Evolutionary conservation across 2,797 vertebrate species (phyloP).

Genomic region (Miichthys miiuy): DNA sequence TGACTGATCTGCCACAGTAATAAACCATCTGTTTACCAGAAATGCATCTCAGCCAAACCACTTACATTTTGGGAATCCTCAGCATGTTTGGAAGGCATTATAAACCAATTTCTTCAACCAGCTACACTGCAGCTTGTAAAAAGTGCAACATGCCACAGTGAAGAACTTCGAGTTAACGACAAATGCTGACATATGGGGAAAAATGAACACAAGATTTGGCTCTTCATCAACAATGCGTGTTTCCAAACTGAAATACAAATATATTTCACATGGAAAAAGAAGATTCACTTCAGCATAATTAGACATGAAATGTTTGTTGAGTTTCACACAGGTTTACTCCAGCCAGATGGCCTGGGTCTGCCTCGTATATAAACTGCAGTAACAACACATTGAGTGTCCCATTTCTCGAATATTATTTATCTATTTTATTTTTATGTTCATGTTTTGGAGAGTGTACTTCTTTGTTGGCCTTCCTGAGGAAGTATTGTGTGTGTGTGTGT

Average conservation of each 20-base stretch:
- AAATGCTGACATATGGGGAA: neutral
- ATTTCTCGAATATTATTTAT: too few species aligned
- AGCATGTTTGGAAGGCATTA: conserved; percentile 21
- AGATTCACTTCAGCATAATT: neutral
- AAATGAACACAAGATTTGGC: neutral
- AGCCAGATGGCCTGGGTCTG: neutral
- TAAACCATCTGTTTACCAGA: conserved; percentile 1
- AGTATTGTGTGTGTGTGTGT: neutral
- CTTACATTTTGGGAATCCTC: neutral
- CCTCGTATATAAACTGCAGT: too few species aligned
- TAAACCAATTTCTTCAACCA: conserved; percentile 10
- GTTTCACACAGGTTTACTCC: neutral
- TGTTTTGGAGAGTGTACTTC: neutral
- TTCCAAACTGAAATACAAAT: neutral
- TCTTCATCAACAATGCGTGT: neutral
- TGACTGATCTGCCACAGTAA: neutral
- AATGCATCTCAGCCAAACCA: neutral
- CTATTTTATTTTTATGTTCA: too few species aligned
- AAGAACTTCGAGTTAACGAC: neutral
- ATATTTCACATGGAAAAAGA: neutral
- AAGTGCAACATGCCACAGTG: neutral
- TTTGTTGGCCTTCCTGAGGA: neutral
- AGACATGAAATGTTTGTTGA: neutral
- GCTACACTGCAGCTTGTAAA: neutral
- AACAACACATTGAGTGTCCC: too few species aligned